Conservation (phyloP, 2,888 invertebrate species). For the Melinaea menophilus region DNA sequence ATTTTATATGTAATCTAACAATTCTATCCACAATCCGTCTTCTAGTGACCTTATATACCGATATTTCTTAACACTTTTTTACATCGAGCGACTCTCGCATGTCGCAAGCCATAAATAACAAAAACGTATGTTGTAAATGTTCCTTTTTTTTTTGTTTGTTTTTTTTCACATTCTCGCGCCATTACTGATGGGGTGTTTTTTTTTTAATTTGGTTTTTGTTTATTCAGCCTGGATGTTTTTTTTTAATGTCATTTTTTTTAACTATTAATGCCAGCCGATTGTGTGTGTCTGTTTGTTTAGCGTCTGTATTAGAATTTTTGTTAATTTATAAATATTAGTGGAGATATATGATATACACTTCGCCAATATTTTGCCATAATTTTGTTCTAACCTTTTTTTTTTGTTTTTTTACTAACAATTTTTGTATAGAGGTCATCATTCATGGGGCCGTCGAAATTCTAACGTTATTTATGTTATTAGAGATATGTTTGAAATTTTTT, state of each 20-base stretch:
- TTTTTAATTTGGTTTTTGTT: no score
- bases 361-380: constrained; percentile 76
- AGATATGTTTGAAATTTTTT: constrained; percentile 43
- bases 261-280: constrained; percentile 38
- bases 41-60: constrained; percentile 32
- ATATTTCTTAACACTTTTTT: constrained; percentile 18
- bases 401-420: constrained; percentile 51
- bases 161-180: no score
- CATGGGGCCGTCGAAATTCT: constrained; percentile 57
- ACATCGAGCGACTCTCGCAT: constrained; percentile 21
- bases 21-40: constrained; percentile 29
- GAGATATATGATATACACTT: constrained; percentile 52
- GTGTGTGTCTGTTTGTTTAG: constrained; percentile 42
- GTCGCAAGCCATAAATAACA: constrained; percentile 38
- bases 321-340: constrained; percentile 56
- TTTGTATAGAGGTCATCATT: constrained; percentile 46
- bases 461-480: constrained; percentile 48
- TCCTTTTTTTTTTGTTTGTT: no score
- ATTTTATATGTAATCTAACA: constrained; percentile 18
- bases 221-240: no score
- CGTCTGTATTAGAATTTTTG: constrained; percentile 55
- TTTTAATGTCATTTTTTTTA: no score
- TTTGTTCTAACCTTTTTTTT: constrained; percentile 50
- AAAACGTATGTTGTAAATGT: no score
- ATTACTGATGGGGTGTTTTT: no score